Evolutionary conservation across 2,797 vertebrate genomes (phyloP).

Genomic region (Chelon auratus): DNA sequence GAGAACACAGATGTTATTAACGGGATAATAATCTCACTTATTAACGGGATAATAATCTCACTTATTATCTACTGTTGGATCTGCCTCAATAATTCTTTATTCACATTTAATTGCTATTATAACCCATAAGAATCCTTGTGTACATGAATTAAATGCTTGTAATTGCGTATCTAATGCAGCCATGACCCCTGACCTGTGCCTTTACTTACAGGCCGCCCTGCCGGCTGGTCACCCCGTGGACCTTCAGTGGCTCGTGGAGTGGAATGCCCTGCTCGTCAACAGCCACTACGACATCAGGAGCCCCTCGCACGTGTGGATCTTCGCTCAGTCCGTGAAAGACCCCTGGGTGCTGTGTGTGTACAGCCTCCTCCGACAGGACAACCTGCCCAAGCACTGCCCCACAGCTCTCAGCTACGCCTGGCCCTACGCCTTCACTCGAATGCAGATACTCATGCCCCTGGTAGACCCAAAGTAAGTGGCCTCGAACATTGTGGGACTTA

Average conservation of each 20-base stretch:
- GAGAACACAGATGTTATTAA: conserved; percentile 16
- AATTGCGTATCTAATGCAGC: conserved; percentile 6
- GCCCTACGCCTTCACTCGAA: conserved; percentile 96
- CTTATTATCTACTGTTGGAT: background rate
- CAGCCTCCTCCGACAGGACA: conserved; percentile 95
- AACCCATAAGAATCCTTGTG: background rate
- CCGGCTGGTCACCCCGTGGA: conserved; percentile 92
- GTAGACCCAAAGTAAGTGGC: conserved; percentile 93
- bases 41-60: conserved; percentile 1
- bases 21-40: background rate
- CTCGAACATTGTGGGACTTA: background rate
- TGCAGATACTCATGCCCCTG: conserved; percentile 95
- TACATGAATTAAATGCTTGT: background rate
- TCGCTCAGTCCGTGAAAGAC: conserved; percentile 97
- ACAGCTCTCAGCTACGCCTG: conserved; percentile 96
- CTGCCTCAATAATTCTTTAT: background rate
- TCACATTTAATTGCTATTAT: background rate
- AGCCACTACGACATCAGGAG: conserved; percentile 97
- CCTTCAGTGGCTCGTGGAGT: conserved; percentile 96
- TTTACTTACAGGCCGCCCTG: conserved; percentile 83
- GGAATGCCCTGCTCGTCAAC: conserved; percentile 93
- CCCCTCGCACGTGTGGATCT: conserved; percentile 98
- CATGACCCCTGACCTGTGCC: conserved; percentile 38
- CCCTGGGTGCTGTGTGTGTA: conserved; percentile 97
- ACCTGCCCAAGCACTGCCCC: conserved; percentile 95